Conservation (phyloP, 2,797 vertebrate genomes). For the Chloroceryle amazona region DNA sequence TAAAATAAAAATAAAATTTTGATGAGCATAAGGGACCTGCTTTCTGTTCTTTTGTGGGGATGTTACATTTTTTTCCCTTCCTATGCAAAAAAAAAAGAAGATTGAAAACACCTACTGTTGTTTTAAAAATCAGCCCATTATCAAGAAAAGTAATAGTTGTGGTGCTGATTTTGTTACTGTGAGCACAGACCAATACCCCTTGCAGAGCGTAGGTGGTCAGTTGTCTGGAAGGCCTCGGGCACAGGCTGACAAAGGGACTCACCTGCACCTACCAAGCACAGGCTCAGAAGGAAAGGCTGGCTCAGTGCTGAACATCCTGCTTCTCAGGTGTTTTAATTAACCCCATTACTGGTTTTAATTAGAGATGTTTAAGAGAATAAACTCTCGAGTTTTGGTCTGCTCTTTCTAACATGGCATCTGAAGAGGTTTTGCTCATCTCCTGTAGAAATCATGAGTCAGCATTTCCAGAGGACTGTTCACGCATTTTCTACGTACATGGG, state of each 20-base stretch:
- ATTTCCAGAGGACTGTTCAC: not conserved
- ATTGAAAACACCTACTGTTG: not conserved
- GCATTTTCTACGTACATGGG: accelerated
- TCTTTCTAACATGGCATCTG: accelerated
- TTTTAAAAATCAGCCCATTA: not conserved
- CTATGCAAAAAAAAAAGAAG: not conserved
- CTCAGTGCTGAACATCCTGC: not conserved
- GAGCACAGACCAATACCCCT: not conserved
- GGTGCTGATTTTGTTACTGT: not conserved
- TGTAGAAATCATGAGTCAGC: not conserved
- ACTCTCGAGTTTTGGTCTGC: not conserved
- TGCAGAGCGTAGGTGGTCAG: not conserved
- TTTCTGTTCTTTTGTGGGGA: not conserved
- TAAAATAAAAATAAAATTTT: conserved; percentile 36
- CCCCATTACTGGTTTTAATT: conserved; percentile 21
- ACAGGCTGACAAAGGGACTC: not conserved
- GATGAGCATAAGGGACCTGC: not conserved
- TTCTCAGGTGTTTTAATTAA: conserved; percentile 2
- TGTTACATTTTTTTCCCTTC: not conserved
- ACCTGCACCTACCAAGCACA: not conserved
- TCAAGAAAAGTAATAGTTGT: not conserved
- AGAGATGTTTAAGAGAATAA: not conserved
- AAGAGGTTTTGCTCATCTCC: not conserved
- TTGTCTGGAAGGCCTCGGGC: not conserved
- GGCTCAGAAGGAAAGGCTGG: not conserved